Evolutionary conservation across 1,140 invertebrate species (phyloP).

Genomic region (Apis mellifera): DNA sequence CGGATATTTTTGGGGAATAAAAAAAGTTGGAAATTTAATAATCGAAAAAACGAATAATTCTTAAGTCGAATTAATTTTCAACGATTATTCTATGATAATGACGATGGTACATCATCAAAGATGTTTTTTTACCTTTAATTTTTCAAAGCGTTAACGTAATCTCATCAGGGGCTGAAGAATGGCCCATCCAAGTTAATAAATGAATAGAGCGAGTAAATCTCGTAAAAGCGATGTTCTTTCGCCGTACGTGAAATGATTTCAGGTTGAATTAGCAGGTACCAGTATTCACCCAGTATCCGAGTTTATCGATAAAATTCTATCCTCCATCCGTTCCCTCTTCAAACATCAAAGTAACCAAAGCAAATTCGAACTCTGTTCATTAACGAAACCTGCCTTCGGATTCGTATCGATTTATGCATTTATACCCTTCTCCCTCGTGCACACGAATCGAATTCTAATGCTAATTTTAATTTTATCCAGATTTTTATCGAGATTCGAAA

Average conservation of each 20-base stretch:
- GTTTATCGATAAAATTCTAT: not conserved
- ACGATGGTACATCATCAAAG: too few relatives aligned
- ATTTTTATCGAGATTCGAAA: too few relatives aligned
- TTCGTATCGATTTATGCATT: not conserved
- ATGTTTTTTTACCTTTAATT: not conserved
- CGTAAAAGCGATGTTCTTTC: not conserved
- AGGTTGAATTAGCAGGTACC: not conserved
- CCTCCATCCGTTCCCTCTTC: not conserved
- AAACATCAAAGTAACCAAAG: constrained; percentile 18
- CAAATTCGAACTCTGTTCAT: constrained; percentile 18
- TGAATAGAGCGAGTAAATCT: not conserved
- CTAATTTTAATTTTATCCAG: too few relatives aligned
- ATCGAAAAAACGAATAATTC: too few relatives aligned
- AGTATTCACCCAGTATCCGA: not conserved
- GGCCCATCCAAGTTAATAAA: not conserved
- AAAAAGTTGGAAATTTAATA: too few relatives aligned
- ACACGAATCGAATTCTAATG: too few relatives aligned
- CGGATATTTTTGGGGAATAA: too few relatives aligned
- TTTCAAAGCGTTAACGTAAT: not conserved
- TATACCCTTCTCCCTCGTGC: too few relatives aligned
- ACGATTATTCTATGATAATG: too few relatives aligned
- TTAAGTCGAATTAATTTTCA: too few relatives aligned
- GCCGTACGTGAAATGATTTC: not conserved
- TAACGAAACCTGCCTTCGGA: not conserved
- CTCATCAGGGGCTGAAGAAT: not conserved